These are phyloP conservation scores for Rhynchonycteris naso DNA, from an alignment of 2,797 vertebrate genomes.

Conservation along the genomic window DNA sequence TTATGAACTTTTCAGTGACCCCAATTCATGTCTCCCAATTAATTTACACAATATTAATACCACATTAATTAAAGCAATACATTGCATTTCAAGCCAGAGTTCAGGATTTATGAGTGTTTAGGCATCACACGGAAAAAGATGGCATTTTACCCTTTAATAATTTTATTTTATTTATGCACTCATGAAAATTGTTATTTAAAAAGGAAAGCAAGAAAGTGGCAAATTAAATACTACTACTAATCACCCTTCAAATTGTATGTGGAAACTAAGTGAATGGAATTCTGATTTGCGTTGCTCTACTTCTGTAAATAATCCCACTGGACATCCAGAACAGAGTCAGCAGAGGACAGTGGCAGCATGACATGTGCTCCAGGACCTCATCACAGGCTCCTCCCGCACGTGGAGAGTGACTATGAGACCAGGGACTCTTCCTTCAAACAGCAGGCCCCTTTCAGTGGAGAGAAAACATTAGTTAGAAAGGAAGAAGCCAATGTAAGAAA, in stretches of 20 bases:
- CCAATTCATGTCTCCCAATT: not conserved
- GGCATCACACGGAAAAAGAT: not conserved
- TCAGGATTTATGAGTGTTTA: not conserved
- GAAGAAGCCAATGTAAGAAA: not conserved
- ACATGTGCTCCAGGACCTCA: not conserved
- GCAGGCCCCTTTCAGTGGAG: not conserved
- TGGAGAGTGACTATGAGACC: slow-evolving; percentile 46
- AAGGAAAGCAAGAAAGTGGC: slow-evolving; percentile 13
- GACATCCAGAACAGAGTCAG: slow-evolving; percentile 30
- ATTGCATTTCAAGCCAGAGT: not conserved
- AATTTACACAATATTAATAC: not conserved
- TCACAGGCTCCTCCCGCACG: not conserved
- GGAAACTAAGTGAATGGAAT: not conserved
- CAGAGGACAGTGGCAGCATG: slow-evolving; percentile 46
- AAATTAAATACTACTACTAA: not conserved
- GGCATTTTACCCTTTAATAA: not conserved
- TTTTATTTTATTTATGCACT: slow-evolving; percentile 7
- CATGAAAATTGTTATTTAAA: slow-evolving; percentile 17
- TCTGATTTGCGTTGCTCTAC: slow-evolving; percentile 1
- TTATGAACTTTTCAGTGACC: not conserved
- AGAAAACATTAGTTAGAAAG: not conserved
- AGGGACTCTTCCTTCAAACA: not conserved
- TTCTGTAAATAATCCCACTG: not conserved
- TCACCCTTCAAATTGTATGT: not conserved
- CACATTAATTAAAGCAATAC: not conserved